Evolutionary conservation across 2,797 vertebrate species (phyloP), one percentile per base, ranked within the genome.

Genomic region (Synaphobranchus kaupii): DNA sequence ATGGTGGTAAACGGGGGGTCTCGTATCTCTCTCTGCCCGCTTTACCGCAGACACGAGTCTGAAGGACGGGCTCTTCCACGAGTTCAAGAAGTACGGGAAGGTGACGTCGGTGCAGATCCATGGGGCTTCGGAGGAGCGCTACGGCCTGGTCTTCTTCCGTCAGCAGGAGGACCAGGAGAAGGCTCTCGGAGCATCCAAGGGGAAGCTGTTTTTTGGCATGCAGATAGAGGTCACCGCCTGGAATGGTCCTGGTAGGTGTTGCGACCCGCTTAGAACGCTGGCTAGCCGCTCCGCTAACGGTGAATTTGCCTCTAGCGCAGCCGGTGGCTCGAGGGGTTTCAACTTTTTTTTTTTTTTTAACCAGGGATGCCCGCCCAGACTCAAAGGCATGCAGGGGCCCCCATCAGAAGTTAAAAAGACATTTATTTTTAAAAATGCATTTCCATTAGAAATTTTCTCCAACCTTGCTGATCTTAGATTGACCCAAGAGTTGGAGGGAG

Each of bases 91-190:
- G 92, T 98, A 99, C 34, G 99, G 99, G 82, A 99, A 99, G 94
- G 99, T 99, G 92, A 99, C 98, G 0, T 99, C 98, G 0, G 98
- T 99, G 87, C 99, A 99, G 94, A 99, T 99, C 91, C 98, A 99
- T 0, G 99, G 99, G 12, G 95, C 98, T 34, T 98, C 97, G 8
- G 98, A 99, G 93, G 98, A 99, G 63, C 97, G 99, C 39, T 99
- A 99, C 34, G 99, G 99, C 25, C 96, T 99, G 87, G 98, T 99
- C 47, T 99, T 99, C 95, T 99, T 99, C 91, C 97, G 99, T 44
- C 99, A 99, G 90, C 98, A 99, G 94, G 98, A 99, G 92, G 99
- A 99, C 95, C 99, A 99, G 94, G 98, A 99, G 90, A 99, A 99
- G 93, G 98, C 99, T 56, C 93, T 99, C 1, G 97, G 96, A 89